Evolutionary conservation across 2,797 vertebrate genomes (phyloP).

Genomic region (Hirundo rustica): DNA sequence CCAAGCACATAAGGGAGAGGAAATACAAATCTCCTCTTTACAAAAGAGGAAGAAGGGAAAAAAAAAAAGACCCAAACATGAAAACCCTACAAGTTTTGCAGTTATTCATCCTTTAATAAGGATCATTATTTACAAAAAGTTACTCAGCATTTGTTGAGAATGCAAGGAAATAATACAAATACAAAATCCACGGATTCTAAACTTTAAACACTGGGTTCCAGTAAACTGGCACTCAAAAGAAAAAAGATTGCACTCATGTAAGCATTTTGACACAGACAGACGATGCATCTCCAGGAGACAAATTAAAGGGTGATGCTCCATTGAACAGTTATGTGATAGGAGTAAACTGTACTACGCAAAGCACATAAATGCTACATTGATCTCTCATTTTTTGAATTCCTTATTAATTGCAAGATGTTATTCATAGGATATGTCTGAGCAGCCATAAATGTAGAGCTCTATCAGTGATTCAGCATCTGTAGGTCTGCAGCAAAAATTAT

Average conservation of each 20-base stretch:
- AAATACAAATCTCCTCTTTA: conserved; percentile 34
- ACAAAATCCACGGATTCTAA: background rate
- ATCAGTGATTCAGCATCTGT: background rate
- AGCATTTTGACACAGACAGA: conserved; percentile 11
- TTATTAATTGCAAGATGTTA: background rate
- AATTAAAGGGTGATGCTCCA: background rate
- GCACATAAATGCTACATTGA: background rate
- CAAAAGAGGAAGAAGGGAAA: background rate
- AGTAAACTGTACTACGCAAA: background rate
- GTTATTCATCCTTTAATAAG: conserved; percentile 8
- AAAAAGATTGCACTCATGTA: background rate
- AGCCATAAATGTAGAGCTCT: background rate
- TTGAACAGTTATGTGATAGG: background rate
- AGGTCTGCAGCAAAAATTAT: background rate
- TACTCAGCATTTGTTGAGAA: background rate
- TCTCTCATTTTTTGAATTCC: background rate
- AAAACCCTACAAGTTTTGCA: conserved; percentile 12
- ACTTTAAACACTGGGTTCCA: background rate
- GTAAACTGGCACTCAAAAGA: background rate
- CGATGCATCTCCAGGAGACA: background rate
- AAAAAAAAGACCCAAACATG: background rate
- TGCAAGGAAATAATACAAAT: background rate
- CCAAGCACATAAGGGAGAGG: conserved; percentile 7
- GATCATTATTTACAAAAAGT: background rate
- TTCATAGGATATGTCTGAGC: background rate